These are phyloP conservation scores for Molothrus aeneus DNA, from an alignment of 2,797 vertebrate genomes.

Conservation along the genomic window DNA sequence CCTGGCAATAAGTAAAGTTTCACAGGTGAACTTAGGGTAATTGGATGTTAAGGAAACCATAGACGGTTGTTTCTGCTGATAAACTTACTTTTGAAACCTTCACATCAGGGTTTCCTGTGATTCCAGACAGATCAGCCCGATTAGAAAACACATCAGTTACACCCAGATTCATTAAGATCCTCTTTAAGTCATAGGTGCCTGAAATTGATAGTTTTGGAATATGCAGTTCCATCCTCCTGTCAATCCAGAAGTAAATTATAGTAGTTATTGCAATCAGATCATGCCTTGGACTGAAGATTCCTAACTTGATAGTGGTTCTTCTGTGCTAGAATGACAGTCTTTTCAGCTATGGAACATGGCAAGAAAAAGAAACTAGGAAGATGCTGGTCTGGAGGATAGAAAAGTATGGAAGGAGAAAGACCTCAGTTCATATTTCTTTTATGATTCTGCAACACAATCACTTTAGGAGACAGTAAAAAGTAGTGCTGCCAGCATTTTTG, in stretches of 20 bases:
- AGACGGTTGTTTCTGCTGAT: not conserved
- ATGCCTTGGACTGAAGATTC: not conserved
- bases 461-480: not conserved
- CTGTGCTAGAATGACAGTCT: not conserved
- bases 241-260: not conserved
- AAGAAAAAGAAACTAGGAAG: not conserved
- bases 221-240: slow-evolving; percentile 34
- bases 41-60: not conserved
- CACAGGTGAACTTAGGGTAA: not conserved
- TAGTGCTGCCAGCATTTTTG: not conserved
- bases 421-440: not conserved
- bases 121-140: slow-evolving; percentile 25
- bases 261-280: not conserved
- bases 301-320: not conserved
- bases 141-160: slow-evolving; percentile 38
- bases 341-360: not conserved
- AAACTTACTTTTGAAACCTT: slow-evolving; percentile 47
- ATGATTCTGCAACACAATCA: not conserved
- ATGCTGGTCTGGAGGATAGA: not conserved
- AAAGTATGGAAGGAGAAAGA: not conserved
- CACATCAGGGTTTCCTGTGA: not conserved
- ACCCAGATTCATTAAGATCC: slow-evolving; percentile 1
- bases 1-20: not conserved
- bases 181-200: slow-evolving; percentile 25
- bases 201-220: slow-evolving; percentile 18